phyloP scores from a whole-genome alignment of 2,888 invertebrate genomes.

The Microplitis manilae region DNA sequence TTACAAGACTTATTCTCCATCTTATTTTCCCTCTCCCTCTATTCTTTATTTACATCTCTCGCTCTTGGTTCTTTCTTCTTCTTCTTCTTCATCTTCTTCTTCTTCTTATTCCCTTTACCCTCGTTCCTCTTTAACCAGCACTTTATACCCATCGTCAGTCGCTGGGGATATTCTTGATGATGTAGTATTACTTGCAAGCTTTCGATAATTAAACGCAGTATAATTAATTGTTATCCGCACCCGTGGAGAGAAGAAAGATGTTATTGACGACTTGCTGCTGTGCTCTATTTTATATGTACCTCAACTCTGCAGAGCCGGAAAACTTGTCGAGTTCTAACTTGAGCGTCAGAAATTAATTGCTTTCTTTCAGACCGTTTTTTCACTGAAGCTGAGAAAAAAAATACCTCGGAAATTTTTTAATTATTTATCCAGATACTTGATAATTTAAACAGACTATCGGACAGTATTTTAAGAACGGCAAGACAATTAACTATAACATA shows the following conservation, averaged over 20 bases:
- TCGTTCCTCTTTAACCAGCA: background rate
- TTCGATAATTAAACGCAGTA: slow-evolving; percentile 12
- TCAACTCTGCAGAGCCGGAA: background rate
- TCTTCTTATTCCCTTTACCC: background rate
- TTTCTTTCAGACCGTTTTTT: background rate
- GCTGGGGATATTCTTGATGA: background rate
- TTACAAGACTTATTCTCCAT: background rate
- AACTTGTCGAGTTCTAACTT: background rate
- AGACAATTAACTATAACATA: slow-evolving; percentile 21
- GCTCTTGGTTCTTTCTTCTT: background rate
- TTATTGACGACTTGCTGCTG: background rate
- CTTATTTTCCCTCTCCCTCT: background rate
- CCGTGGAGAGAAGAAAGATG: background rate
- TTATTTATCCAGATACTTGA: background rate
- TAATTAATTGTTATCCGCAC: slow-evolving; percentile 7
- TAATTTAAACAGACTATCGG: too few species aligned
- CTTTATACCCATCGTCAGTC: background rate
- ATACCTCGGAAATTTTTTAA: background rate
- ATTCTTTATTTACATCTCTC: background rate
- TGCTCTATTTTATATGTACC: slow-evolving; percentile 1
- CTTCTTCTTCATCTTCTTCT: background rate
- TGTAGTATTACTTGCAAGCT: background rate
- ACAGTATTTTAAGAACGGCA: slow-evolving; percentile 7
- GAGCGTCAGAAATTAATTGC: slow-evolving; percentile 1
- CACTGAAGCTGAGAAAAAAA: background rate